Evolutionary conservation across 2,888 invertebrate species (phyloP).

Genomic region (Agrotis ipsilon): DNA sequence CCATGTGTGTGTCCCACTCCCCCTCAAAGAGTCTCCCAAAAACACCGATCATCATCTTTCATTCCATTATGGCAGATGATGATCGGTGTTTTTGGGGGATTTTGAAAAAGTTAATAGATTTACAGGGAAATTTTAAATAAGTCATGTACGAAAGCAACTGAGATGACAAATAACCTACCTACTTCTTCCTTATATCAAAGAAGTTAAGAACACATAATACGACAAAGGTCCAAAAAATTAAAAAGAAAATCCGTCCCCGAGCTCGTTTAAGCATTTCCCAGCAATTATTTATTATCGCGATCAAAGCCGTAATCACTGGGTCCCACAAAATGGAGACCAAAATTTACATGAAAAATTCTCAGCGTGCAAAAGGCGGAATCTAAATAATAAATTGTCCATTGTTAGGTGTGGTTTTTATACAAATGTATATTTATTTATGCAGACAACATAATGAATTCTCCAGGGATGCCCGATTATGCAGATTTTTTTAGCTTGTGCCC

Average conservation of each 20-base stretch:
- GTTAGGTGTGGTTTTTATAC: constrained; percentile 81
- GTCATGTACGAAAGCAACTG: not conserved
- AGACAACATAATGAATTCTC: constrained; percentile 88
- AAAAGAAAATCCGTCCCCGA: constrained; percentile 59
- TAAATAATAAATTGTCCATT: constrained; percentile 90
- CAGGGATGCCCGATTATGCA: constrained; percentile 81
- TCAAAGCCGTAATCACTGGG: constrained; percentile 77
- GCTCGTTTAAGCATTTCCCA: constrained; percentile 58
- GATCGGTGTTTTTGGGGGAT: too few species aligned
- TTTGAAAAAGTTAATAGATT: not conserved
- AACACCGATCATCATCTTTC: too few species aligned
- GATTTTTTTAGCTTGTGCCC: constrained; percentile 75
- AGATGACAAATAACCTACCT: constrained; percentile 8
- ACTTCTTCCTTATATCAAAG: constrained; percentile 21
- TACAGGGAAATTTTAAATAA: not conserved
- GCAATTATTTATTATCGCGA: constrained; percentile 74
- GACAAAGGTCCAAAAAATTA: constrained; percentile 56
- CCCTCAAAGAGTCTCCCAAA: too few species aligned
- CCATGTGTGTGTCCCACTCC: too few species aligned
- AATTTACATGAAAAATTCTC: constrained; percentile 85
- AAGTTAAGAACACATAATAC: constrained; percentile 58
- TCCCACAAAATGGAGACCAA: constrained; percentile 74
- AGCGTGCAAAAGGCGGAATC: constrained; percentile 80
- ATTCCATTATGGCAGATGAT: too few species aligned
- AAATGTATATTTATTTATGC: constrained; percentile 86